These are phyloP conservation scores for Autographa pulchrina DNA, from an alignment of 2,888 invertebrate genomes.

Conservation along the genomic window DNA sequence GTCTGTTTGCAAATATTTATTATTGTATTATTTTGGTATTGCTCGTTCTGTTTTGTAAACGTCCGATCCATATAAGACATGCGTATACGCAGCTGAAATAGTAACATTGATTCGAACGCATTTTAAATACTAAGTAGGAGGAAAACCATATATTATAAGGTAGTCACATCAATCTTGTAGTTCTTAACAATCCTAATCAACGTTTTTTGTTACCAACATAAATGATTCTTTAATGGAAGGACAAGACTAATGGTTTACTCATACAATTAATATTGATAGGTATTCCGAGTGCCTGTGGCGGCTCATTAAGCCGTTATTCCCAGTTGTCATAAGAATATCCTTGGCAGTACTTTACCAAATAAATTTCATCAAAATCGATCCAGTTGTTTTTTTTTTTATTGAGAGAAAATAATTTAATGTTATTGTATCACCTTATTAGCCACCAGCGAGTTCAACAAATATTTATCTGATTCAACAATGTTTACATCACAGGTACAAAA, in stretches of 20 bases:
- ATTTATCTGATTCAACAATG: too few relatives aligned
- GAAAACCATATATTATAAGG: conserved; percentile 28
- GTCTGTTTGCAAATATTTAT: conserved; percentile 6
- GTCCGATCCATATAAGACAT: conserved; percentile 33
- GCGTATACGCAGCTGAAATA: conserved; percentile 45
- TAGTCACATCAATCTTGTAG: conserved; percentile 28
- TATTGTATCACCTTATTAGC: too few relatives aligned
- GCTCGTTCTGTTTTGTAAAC: conserved; percentile 11
- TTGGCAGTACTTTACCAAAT: too few relatives aligned
- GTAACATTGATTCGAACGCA: conserved; percentile 20
- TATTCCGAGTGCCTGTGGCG: too few relatives aligned
- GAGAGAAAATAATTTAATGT: too few relatives aligned
- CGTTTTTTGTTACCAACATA: conserved; percentile 36
- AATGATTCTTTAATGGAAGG: conserved; percentile 14
- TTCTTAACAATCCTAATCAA: conserved; percentile 21
- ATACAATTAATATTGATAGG: neutral
- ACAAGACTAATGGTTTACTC: conserved; percentile 9
- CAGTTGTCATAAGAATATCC: too few relatives aligned
- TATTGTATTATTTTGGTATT: conserved; percentile 14
- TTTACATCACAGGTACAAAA: too few relatives aligned
- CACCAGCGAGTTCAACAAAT: too few relatives aligned
- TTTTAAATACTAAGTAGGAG: conserved; percentile 38
- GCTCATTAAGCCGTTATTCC: too few relatives aligned
- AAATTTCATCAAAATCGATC: too few relatives aligned
- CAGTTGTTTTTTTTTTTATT: too few relatives aligned